Conservation (phyloP, 2,888 invertebrate genomes). For the Charanyca ferruginea region DNA sequence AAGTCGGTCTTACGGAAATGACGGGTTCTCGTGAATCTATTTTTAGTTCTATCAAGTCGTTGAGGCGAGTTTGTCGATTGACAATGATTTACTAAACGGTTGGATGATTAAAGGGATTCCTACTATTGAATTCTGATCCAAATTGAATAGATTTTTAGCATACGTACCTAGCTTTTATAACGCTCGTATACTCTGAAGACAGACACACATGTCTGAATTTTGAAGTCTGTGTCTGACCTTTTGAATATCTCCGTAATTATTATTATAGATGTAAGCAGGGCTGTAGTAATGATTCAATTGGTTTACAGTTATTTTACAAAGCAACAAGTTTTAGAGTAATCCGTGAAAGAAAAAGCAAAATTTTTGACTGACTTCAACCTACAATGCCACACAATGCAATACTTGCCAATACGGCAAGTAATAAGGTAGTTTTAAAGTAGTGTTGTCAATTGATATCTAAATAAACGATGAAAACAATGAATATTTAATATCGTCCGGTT, state of each 20-base stretch:
- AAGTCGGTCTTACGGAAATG: constrained; percentile 26
- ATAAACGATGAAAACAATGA: constrained; percentile 4
- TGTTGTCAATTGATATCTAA: not conserved
- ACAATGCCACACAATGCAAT: not conserved
- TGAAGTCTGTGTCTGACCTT: too few species aligned
- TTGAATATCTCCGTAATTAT: too few species aligned
- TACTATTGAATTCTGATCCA: constrained; percentile 22
- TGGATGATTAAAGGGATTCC: constrained; percentile 34
- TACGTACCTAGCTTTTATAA: not conserved
- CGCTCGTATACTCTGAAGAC: not conserved
- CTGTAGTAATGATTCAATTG: too few species aligned
- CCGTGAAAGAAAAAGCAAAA: not conserved
- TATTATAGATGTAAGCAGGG: too few species aligned
- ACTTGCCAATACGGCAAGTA: not conserved
- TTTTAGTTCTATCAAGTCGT: constrained; percentile 20
- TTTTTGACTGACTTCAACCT: not conserved
- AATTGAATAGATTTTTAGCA: constrained; percentile 14
- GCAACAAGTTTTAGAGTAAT: not conserved
- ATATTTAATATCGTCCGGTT: not conserved
- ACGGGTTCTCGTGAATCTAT: constrained; percentile 33
- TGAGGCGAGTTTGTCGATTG: constrained; percentile 43
- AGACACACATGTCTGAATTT: too few species aligned
- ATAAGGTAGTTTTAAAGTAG: not conserved
- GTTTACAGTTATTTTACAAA: too few species aligned
- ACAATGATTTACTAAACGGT: constrained; percentile 55